Evolutionary conservation across 2,113 vertebrate genomes (phyloP).

Genomic region (Nyctereutes procyonoides): DNA sequence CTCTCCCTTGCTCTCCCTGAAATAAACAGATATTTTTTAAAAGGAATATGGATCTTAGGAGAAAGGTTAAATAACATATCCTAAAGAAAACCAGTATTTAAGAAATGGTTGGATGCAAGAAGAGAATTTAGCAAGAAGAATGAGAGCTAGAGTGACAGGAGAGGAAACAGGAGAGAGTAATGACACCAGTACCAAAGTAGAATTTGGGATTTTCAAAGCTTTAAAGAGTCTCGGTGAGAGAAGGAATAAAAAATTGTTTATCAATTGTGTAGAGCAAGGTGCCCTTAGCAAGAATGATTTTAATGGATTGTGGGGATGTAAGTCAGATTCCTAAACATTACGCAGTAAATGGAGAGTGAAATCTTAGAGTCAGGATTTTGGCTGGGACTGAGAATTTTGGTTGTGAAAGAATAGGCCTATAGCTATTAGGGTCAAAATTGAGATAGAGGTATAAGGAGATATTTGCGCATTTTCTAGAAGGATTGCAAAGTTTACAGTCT

Average conservation of each 20-base stretch:
- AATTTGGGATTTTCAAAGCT: background rate
- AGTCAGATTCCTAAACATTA: background rate
- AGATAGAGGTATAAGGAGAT: background rate
- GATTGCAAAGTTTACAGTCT: background rate
- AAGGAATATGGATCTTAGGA: background rate
- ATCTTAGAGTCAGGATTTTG: background rate
- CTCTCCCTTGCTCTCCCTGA: background rate
- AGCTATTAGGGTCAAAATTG: background rate
- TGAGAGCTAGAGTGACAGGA: background rate
- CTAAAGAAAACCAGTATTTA: background rate
- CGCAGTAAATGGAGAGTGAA: background rate
- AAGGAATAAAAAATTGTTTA: background rate
- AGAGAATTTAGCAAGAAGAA: background rate
- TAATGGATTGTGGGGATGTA: background rate
- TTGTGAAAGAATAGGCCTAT: background rate
- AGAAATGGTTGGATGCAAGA: background rate
- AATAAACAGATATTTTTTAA: background rate
- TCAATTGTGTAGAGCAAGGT: background rate
- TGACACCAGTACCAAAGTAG: background rate
- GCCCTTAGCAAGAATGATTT: background rate
- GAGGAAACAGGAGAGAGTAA: background rate
- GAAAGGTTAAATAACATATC: background rate
- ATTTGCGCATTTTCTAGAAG: constrained; percentile 9
- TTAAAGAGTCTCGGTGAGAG: background rate
- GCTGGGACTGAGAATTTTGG: background rate